phyloP scores from a whole-genome alignment of 1,140 invertebrate species.

The Trichonephila inaurata region DNA sequence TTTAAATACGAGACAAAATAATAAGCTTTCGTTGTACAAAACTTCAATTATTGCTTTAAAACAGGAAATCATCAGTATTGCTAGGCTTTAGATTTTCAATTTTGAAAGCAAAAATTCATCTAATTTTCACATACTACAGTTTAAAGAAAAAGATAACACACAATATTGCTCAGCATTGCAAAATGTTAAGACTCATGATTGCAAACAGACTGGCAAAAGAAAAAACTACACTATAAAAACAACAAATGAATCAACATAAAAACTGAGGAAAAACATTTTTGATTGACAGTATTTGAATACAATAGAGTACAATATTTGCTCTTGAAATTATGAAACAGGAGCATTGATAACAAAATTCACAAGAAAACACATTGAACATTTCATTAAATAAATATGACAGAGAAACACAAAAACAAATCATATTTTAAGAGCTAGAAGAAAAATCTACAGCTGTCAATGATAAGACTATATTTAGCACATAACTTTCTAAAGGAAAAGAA shows the following conservation, averaged over 20 bases:
- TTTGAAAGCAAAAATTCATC: constrained; percentile 29
- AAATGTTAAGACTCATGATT: constrained; percentile 7
- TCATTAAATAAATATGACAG: constrained; percentile 72
- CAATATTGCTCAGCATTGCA: constrained; percentile 12
- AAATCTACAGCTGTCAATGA: constrained; percentile 63
- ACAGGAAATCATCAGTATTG: constrained; percentile 33
- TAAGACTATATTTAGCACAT: not conserved
- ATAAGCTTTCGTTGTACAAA: constrained; percentile 63
- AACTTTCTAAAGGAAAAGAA: constrained; percentile 27
- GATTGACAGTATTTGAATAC: constrained; percentile 11
- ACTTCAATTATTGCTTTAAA: constrained; percentile 61
- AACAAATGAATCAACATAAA: not conserved
- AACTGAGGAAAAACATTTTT: not conserved
- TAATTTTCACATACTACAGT: not conserved
- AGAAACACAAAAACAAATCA: constrained; percentile 49
- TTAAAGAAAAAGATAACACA: not conserved
- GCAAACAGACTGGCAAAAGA: not conserved
- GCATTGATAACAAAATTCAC: not conserved
- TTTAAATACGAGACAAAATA: constrained; percentile 36
- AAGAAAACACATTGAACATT: not conserved
- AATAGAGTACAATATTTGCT: not conserved
- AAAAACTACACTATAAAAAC: not conserved
- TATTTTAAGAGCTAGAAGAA: not conserved
- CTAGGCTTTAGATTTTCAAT: constrained; percentile 21
- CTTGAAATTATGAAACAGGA: not conserved